phyloP scores from a whole-genome alignment of 1,140 invertebrate genomes.

The Drosophila sproati region DNA sequence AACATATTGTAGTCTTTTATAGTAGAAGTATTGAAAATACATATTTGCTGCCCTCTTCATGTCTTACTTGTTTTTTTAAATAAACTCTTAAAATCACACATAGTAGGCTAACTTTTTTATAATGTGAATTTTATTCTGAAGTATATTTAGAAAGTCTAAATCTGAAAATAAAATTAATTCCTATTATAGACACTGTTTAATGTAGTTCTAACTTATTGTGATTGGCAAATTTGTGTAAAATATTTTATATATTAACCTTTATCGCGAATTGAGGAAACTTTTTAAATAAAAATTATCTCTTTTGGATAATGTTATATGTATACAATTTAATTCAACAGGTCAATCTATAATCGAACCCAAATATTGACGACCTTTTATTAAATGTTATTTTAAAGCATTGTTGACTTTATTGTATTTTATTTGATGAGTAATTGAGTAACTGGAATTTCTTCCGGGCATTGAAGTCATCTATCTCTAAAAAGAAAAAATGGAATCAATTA shows the following conservation, averaged over 20 bases:
- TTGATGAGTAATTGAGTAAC: neutral
- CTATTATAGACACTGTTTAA: neutral
- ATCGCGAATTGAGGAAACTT: no score
- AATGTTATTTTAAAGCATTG: neutral
- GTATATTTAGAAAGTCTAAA: neutral
- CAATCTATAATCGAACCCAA: no score
- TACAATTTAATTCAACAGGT: no score
- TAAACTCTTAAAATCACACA: neutral
- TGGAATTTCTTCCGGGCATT: conserved; percentile 1
- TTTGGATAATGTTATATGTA: no score
- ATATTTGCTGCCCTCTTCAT: no score
- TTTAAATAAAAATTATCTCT: no score
- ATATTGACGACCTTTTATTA: no score
- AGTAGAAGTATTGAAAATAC: neutral
- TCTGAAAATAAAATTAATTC: neutral
- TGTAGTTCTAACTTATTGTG: neutral
- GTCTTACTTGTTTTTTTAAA: no score
- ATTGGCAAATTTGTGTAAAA: no score
- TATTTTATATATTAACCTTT: no score
- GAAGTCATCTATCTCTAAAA: neutral
- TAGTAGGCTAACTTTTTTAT: neutral
- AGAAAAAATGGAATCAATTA: neutral
- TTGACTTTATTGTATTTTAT: neutral
- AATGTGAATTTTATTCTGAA: no score
- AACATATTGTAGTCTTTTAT: neutral